A percentile compares a stretch with the other conserved stretches of the same genome.
phyloP scores from a whole-genome alignment of 2,113 vertebrate genomes.

The Cololabis saira region DNA sequence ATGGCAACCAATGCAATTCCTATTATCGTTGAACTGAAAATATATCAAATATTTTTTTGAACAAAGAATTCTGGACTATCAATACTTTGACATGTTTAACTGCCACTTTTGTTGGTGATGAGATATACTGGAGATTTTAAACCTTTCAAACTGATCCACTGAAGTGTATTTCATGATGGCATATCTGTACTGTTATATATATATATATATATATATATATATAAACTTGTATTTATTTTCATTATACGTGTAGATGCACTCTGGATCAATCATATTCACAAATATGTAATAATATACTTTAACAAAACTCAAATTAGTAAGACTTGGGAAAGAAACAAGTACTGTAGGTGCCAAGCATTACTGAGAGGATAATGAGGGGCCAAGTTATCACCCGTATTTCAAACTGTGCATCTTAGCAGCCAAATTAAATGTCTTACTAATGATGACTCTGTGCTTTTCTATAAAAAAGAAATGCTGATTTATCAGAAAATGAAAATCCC shows the following conservation, averaged over 20 bases:
- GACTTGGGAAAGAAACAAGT: no score
- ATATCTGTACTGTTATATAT: slow-evolving; percentile 1
- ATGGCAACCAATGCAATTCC: slow-evolving; percentile 49
- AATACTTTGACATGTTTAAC: not conserved
- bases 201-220: no score
- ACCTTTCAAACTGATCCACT: not conserved
- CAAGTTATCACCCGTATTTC: no score
- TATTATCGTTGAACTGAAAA: slow-evolving; percentile 16
- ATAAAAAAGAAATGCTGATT: no score
- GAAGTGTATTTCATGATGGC: slow-evolving; percentile 11
- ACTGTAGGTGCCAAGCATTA: no score
- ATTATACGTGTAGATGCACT: not conserved
- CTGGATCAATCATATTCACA: not conserved
- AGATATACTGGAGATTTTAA: slow-evolving; percentile 5
- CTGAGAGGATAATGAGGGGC: no score
- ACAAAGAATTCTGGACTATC: not conserved
- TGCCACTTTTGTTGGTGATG: not conserved
- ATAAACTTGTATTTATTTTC: not conserved
- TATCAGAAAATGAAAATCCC: no score
- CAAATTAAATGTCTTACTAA: no score
- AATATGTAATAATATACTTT: not conserved
- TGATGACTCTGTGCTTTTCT: no score
- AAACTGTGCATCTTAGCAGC: no score
- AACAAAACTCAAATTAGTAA: not conserved
- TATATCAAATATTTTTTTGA: slow-evolving; percentile 8